Conservation (phyloP, 92 coral and sea anemone species). For the Siderastrea radians region DNA sequence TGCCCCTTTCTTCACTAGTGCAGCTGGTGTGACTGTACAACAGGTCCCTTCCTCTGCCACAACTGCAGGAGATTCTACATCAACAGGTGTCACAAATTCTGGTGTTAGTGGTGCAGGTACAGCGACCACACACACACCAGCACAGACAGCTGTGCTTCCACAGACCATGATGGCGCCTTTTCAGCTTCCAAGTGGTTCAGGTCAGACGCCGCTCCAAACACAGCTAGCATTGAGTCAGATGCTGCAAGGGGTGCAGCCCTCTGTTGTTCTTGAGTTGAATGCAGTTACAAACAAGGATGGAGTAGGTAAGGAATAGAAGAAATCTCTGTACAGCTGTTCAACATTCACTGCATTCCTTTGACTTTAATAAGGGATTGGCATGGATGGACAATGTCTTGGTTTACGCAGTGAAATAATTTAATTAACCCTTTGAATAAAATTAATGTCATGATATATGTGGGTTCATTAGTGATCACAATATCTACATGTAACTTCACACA, state of each 20-base stretch:
- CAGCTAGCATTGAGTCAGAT: constrained; percentile 62
- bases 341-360: too few relatives aligned
- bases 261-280: constrained; percentile 39
- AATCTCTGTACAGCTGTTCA: too few relatives aligned
- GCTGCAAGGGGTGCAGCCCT: constrained; percentile 61
- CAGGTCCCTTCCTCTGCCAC: constrained; percentile 14
- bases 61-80: constrained; percentile 20
- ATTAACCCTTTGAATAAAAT: too few relatives aligned
- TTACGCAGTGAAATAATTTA: too few relatives aligned
- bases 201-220: constrained; percentile 68
- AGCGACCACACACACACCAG: constrained; percentile 1
- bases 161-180: constrained; percentile 63
- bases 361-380: too few relatives aligned
- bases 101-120: constrained; percentile 44
- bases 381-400: too few relatives aligned
- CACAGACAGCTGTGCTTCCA: constrained; percentile 60
- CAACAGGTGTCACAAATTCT: constrained; percentile 48
- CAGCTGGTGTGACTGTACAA: constrained; percentile 62
- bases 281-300: constrained; percentile 39
- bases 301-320: constrained; percentile 19
- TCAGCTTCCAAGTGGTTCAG: constrained; percentile 61
- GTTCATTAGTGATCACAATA: too few relatives aligned
- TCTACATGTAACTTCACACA: too few relatives aligned
- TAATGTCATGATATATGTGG: too few relatives aligned
- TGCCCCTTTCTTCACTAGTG: constrained; percentile 73